phyloP scores from a whole-genome alignment of 2,888 invertebrate species.

The Dolomedes plantarius region DNA sequence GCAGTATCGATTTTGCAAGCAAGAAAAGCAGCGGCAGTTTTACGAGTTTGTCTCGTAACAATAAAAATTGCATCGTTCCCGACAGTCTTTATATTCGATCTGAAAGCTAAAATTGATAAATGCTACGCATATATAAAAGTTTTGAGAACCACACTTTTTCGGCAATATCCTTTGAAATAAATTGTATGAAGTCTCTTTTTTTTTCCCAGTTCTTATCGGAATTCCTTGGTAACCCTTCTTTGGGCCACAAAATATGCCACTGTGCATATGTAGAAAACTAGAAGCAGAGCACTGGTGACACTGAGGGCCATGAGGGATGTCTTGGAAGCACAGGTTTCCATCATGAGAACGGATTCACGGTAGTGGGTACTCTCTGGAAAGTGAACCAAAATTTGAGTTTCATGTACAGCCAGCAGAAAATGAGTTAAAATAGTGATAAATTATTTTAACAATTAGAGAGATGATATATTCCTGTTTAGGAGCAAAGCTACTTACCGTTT shows the following conservation, averaged over 20 bases:
- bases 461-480: too few relatives aligned
- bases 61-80: too few relatives aligned
- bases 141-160: neutral
- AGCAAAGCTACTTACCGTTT: constrained; percentile 62
- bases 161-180: neutral
- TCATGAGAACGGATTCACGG: constrained; percentile 60
- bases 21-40: too few relatives aligned
- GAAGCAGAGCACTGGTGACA: constrained; percentile 91
- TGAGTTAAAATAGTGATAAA: too few relatives aligned
- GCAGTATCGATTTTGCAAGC: too few relatives aligned
- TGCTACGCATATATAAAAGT: too few relatives aligned
- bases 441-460: too few relatives aligned
- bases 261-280: constrained; percentile 92
- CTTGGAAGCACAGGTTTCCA: constrained; percentile 86
- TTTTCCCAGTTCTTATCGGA: constrained; percentile 22
- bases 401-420: too few relatives aligned
- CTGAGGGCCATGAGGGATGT: constrained; percentile 92
- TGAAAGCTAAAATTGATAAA: too few relatives aligned
- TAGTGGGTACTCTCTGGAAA: constrained; percentile 61
- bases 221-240: constrained; percentile 68
- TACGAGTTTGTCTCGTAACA: too few relatives aligned
- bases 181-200: neutral
- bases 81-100: too few relatives aligned
- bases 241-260: constrained; percentile 90
- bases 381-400: neutral